phyloP scores from a whole-genome alignment of 2,888 invertebrate genomes.

The Hirtodrosophila confusa region DNA sequence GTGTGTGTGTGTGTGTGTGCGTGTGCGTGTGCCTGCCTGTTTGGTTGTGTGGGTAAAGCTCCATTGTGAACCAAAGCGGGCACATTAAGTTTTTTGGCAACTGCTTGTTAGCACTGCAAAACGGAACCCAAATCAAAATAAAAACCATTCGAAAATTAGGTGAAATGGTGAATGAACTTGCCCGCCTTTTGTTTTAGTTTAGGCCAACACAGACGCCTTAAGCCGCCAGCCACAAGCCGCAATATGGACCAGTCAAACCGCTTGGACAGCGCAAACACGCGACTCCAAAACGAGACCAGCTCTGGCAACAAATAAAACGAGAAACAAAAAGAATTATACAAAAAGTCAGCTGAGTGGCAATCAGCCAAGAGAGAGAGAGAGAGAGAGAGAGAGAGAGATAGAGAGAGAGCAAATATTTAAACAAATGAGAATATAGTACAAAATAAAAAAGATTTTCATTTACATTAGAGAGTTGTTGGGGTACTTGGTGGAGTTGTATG shows the following conservation, averaged over 20 bases:
- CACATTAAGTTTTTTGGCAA: no score
- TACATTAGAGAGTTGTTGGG: neutral
- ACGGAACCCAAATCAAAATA: conserved; percentile 41
- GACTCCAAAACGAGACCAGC: conserved; percentile 64
- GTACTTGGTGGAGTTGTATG: no score
- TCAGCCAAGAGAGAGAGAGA: conserved; percentile 1
- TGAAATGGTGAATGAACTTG: conserved; percentile 74
- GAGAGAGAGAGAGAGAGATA: neutral
- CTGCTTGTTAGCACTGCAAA: conserved; percentile 13
- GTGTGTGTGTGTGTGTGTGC: neutral
- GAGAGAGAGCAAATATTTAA: neutral
- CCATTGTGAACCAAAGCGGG: neutral
- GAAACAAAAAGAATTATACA: conserved; percentile 4
- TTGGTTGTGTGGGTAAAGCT: neutral
- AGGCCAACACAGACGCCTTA: conserved; percentile 35
- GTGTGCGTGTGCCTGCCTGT: neutral
- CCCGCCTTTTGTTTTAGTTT: conserved; percentile 58
- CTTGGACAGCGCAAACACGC: conserved; percentile 55
- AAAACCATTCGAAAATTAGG: conserved; percentile 61
- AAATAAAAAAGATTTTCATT: conserved; percentile 41
- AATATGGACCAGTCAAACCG: conserved; percentile 68
- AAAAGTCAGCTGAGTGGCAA: conserved; percentile 37
- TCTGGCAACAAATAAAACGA: conserved; percentile 29
- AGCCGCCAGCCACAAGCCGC: conserved; percentile 18
- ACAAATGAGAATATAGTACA: conserved; percentile 1